phyloP scores from a whole-genome alignment of 1,140 invertebrate genomes.

The Palaemon carinicauda region DNA sequence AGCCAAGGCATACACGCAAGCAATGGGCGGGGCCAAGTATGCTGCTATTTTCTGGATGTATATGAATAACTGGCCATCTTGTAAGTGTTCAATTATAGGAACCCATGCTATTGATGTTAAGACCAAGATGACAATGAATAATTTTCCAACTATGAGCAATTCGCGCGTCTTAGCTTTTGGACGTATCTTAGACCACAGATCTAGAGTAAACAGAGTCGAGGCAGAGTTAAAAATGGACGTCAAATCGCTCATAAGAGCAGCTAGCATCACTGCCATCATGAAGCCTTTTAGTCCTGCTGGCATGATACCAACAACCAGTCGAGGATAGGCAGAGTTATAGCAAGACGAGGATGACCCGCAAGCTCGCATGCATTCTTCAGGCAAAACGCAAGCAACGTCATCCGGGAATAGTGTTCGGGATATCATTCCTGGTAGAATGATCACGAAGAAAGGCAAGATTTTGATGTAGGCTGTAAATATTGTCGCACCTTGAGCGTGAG shows the following conservation, averaged over 20 bases:
- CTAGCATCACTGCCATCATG: slow-evolving; percentile 70
- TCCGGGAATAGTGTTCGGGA: slow-evolving; percentile 67
- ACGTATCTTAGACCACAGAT: slow-evolving; percentile 67
- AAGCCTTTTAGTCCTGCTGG: slow-evolving; percentile 66
- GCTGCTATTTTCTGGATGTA: slow-evolving; percentile 69
- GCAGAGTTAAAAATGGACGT: slow-evolving; percentile 70
- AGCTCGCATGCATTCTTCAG: slow-evolving; percentile 64
- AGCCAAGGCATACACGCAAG: slow-evolving; percentile 66
- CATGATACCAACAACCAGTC: slow-evolving; percentile 67
- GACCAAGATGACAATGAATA: slow-evolving; percentile 67
- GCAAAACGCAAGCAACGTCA: slow-evolving; percentile 67
- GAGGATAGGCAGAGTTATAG: slow-evolving; percentile 69
- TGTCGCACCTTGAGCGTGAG: slow-evolving; percentile 69
- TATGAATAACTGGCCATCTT: slow-evolving; percentile 69
- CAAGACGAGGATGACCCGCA: slow-evolving; percentile 67
- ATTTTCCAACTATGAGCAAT: slow-evolving; percentile 67
- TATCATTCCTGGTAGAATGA: slow-evolving; percentile 70
- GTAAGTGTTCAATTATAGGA: slow-evolving; percentile 67
- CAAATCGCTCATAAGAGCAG: slow-evolving; percentile 69
- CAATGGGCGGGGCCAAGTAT: slow-evolving; percentile 68
- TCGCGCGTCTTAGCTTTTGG: slow-evolving; percentile 64
- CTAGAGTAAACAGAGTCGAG: slow-evolving; percentile 70
- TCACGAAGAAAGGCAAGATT: slow-evolving; percentile 68
- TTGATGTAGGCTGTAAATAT: slow-evolving; percentile 69
- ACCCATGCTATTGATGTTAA: slow-evolving; percentile 67